Conservation (phyloP, 2,797 vertebrate species). For the Pangasius sanitwongsei region DNA sequence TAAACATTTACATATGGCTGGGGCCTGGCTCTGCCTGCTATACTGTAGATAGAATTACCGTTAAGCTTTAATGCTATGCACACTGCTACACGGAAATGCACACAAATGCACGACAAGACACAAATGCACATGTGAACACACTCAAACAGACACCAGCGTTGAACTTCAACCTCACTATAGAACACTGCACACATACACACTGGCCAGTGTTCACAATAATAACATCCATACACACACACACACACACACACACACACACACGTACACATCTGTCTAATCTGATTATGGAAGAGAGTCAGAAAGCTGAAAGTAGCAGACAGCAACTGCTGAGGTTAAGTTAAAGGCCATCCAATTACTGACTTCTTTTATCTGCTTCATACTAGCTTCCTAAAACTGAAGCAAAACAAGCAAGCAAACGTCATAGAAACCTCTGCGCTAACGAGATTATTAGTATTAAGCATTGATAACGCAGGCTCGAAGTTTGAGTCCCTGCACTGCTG, state of each 20-base stretch:
- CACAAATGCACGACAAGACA: conserved; percentile 54
- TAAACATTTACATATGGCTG: conserved; percentile 54
- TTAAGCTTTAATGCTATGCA: conserved; percentile 71
- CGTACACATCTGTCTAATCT: conserved; percentile 34
- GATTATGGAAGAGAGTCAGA: conserved; percentile 33
- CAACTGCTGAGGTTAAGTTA: conserved; percentile 36
- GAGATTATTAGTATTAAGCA: conserved; percentile 48
- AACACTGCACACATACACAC: not conserved
- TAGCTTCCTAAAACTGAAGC: conserved; percentile 9
- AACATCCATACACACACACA: conserved; percentile 25
- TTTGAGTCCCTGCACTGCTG: conserved; percentile 65
- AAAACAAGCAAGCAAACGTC: conserved; percentile 37
- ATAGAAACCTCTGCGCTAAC: conserved; percentile 12
- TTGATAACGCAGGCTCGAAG: conserved; percentile 44
- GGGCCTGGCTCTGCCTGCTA: conserved; percentile 11
- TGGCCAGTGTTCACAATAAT: conserved; percentile 11
- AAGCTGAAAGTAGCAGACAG: conserved; percentile 29
- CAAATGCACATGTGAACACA: conserved; percentile 11
- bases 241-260: conserved; percentile 18
- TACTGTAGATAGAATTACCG: conserved; percentile 65
- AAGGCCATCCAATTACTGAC: conserved; percentile 30
- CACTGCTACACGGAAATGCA: not conserved
- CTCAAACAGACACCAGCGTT: conserved; percentile 27
- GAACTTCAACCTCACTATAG: conserved; percentile 18
- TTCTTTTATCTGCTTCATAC: conserved; percentile 20